A percentile compares a stretch with the other conserved stretches of the same genome.
Evolutionary conservation across 2,797 vertebrate species (phyloP).

Genomic region (Decapterus maruadsi): DNA sequence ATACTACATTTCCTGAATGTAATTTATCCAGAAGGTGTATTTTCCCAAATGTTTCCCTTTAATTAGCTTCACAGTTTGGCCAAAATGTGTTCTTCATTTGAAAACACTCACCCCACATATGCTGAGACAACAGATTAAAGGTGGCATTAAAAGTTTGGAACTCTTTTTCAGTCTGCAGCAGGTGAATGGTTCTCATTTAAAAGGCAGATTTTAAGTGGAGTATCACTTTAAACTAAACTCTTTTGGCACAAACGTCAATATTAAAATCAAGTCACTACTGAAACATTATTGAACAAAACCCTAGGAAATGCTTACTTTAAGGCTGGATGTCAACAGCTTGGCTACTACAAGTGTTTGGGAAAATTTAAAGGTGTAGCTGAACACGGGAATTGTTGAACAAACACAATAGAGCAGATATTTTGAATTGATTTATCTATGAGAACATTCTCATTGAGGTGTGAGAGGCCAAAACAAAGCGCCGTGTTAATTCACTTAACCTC

Average conservation of each 20-base stretch:
- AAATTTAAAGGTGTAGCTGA: slow-evolving; percentile 20
- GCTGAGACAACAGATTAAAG: neutral
- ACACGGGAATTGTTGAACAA: slow-evolving; percentile 35
- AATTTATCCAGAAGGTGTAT: neutral
- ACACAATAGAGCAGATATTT: slow-evolving; percentile 35
- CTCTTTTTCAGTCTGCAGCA: neutral
- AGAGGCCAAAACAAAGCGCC: slow-evolving; percentile 58
- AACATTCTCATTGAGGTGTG: slow-evolving; percentile 38
- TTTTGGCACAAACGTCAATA: neutral
- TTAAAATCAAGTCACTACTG: neutral
- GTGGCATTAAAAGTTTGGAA: neutral
- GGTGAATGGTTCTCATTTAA: neutral
- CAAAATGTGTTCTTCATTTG: neutral
- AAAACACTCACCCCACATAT: neutral
- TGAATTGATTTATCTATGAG: slow-evolving; percentile 60
- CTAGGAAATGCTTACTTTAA: neutral
- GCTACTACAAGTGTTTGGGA: neutral
- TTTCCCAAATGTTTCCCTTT: neutral
- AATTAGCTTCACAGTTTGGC: neutral
- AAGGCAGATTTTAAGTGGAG: neutral
- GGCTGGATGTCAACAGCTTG: neutral
- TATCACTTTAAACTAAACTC: neutral
- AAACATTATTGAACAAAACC: neutral
- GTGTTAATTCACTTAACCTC: slow-evolving; percentile 76
- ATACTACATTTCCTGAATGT: neutral